Percentiles rank a stretch among this genome's conserved stretches.
phyloP scores from a whole-genome alignment of 2,113 vertebrate species.

The Oreochromis niloticus region DNA sequence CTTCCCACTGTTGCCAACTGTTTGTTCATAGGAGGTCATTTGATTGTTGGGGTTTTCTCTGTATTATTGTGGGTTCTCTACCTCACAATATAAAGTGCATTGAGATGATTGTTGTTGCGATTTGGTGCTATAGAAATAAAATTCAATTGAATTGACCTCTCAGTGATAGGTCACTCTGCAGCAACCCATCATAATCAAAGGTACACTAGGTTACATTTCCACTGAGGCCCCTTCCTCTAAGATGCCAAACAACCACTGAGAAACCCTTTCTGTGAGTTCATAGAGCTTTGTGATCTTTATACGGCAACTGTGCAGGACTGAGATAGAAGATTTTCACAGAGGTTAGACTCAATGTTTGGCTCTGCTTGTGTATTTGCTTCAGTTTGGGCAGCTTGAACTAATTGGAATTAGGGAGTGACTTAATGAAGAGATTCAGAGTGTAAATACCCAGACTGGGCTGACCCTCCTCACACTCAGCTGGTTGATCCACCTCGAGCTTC shows the following conservation, averaged over 20 bases:
- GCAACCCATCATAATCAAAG: background rate
- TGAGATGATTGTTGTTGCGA: background rate
- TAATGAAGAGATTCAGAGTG: conserved; percentile 11
- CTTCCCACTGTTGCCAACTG: background rate
- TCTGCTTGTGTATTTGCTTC: background rate
- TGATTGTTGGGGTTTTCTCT: background rate
- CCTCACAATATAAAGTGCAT: background rate
- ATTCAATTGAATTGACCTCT: background rate
- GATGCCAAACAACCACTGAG: background rate
- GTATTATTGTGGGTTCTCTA: background rate
- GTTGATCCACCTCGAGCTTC: background rate
- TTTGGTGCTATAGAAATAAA: background rate
- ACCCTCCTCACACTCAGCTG: background rate
- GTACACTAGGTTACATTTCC: background rate
- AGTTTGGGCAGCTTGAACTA: conserved; percentile 1
- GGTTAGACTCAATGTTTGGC: background rate
- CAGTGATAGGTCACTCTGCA: background rate
- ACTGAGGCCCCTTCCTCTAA: background rate
- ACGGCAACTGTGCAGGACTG: background rate
- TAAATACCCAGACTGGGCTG: background rate
- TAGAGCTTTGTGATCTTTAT: background rate
- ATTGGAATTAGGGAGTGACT: conserved; percentile 8
- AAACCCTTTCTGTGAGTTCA: background rate
- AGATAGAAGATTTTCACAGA: background rate
- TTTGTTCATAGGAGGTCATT: background rate